Conservation (phyloP, 2,888 invertebrate species). For the Torymus aiolomorphi region DNA sequence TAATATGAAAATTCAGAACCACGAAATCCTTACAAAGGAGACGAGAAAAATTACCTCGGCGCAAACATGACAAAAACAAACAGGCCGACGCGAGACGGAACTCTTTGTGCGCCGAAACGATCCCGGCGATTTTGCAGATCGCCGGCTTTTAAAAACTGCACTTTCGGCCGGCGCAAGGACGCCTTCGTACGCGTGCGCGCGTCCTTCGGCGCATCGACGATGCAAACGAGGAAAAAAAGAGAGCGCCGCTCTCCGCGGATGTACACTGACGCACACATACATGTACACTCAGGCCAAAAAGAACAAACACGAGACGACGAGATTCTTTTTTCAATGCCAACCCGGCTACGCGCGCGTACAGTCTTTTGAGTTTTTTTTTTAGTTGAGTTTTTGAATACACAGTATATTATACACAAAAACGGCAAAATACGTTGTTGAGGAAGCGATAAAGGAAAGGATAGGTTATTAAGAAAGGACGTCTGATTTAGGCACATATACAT, state of each 20-base stretch:
- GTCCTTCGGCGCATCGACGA: conserved; percentile 62
- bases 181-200: conserved; percentile 61
- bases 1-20: too few species aligned
- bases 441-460: conserved; percentile 46
- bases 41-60: too few species aligned
- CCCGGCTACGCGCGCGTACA: background rate
- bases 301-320: conserved; percentile 2
- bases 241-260: conserved; percentile 6
- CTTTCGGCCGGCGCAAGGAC: conserved; percentile 59
- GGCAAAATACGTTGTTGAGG: conserved; percentile 45
- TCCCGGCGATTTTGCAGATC: background rate
- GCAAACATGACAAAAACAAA: too few species aligned
- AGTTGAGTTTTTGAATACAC: conserved; percentile 1
- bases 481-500: conserved; percentile 57
- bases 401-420: conserved; percentile 33
- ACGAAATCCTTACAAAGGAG: too few species aligned
- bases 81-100: too few species aligned
- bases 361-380: background rate
- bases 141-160: conserved; percentile 35
- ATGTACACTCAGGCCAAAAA: conserved; percentile 8
- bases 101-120: background rate
- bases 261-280: background rate
- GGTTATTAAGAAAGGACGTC: conserved; percentile 62
- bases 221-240: conserved; percentile 56
- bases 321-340: conserved; percentile 49